Evolutionary conservation across 1,140 invertebrate species (phyloP).

Genomic region (Macrobrachium rosenbergii): DNA sequence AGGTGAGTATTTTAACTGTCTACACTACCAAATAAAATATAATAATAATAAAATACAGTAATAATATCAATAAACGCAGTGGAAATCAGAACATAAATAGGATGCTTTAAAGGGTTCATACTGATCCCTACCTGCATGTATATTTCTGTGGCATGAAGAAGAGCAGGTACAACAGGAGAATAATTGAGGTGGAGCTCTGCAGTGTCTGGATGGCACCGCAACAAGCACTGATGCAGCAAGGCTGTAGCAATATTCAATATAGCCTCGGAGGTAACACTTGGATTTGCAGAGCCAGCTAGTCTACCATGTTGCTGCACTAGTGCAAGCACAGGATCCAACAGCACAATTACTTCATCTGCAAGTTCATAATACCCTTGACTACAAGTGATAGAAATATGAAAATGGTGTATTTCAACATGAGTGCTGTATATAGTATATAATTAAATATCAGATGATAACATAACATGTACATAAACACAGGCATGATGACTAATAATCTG

Average conservation of each 20-base stretch:
- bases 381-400: no score
- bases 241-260: constrained; percentile 37
- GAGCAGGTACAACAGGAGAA: constrained; percentile 24
- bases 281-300: constrained; percentile 21
- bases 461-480: no score
- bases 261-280: constrained; percentile 23
- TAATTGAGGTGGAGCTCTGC: constrained; percentile 22
- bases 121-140: constrained; percentile 40
- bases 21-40: neutral
- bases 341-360: neutral
- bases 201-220: constrained; percentile 31
- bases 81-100: neutral
- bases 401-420: no score
- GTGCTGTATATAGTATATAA: neutral
- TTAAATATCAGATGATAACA: neutral
- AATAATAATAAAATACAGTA: neutral
- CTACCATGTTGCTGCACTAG: constrained; percentile 51
- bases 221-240: constrained; percentile 45
- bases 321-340: constrained; percentile 24
- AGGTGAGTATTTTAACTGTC: neutral
- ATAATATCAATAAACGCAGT: no score
- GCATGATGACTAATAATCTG: no score
- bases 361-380: neutral
- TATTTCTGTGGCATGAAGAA: constrained; percentile 43
- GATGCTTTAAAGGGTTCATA: neutral